Percentiles rank a stretch among this genome's conserved stretches.
phyloP scores from a whole-genome alignment of 2,797 vertebrate species.

The Sebastes dallii region DNA sequence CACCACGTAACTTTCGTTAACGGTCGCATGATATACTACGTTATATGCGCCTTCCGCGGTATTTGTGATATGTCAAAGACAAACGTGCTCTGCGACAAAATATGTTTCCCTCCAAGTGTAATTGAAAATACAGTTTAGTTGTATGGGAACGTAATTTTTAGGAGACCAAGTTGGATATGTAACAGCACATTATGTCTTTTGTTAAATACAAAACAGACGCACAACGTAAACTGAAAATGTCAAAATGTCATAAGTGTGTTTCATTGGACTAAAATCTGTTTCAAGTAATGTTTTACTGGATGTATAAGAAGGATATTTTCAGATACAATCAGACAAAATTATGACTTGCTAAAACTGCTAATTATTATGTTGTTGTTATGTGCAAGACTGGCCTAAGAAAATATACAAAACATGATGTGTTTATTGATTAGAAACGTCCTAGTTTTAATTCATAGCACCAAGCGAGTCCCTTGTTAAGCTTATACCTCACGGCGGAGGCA shows the following conservation, averaged over 20 bases:
- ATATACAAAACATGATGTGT: background rate
- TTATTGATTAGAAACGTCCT: slow-evolving; percentile 29
- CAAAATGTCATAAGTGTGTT: background rate
- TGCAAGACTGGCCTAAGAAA: background rate
- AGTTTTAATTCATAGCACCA: slow-evolving; percentile 21
- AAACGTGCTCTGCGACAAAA: too few species aligned
- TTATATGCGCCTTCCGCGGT: too few species aligned
- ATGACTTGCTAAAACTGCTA: slow-evolving; percentile 1
- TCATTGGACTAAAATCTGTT: background rate
- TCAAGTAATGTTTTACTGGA: background rate
- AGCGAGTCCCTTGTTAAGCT: slow-evolving; percentile 32
- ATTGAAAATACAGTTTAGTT: too few species aligned
- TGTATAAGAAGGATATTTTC: background rate
- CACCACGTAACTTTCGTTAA: rapidly evolving
- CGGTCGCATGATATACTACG: rapidly evolving
- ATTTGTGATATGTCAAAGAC: too few species aligned
- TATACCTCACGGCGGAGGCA: slow-evolving; percentile 6
- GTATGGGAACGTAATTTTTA: rapidly evolving
- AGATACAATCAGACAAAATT: background rate
- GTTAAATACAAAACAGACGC: background rate
- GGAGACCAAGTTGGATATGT: background rate
- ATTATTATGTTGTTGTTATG: background rate
- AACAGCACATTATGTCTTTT: background rate
- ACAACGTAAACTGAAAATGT: background rate
- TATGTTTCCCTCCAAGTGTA: too few species aligned